Evolutionary conservation across 2,888 invertebrate species (phyloP).

Genomic region (Tetragonisca angustula): DNA sequence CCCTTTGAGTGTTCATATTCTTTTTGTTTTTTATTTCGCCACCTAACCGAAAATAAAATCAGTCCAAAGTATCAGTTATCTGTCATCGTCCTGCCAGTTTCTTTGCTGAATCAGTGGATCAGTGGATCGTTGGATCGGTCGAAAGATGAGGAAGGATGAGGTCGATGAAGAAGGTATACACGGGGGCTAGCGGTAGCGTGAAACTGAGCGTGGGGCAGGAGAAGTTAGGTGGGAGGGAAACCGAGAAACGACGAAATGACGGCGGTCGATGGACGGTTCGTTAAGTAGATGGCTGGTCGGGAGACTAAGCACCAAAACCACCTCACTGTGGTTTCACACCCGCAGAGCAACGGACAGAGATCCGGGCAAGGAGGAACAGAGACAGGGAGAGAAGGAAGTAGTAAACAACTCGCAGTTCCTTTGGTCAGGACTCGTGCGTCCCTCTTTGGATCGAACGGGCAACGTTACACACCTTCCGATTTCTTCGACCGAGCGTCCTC

Average conservation of each 20-base stretch:
- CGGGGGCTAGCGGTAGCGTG: constrained; percentile 49
- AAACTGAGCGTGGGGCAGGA: constrained; percentile 17
- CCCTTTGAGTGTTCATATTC: too few species aligned
- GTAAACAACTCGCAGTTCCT: constrained; percentile 76
- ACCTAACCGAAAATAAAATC: not conserved
- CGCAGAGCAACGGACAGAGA: constrained; percentile 73
- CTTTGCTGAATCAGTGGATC: not conserved
- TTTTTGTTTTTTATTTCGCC: too few species aligned
- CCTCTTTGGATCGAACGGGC: constrained; percentile 54
- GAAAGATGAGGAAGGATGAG: constrained; percentile 48
- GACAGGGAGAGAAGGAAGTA: constrained; percentile 60
- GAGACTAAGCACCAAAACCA: constrained; percentile 83
- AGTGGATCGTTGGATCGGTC: not conserved
- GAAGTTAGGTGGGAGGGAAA: constrained; percentile 73
- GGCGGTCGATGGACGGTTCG: constrained; percentile 80
- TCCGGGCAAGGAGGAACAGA: constrained; percentile 26
- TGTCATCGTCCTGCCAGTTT: not conserved
- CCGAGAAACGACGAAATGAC: constrained; percentile 79
- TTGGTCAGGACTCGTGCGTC: constrained; percentile 75
- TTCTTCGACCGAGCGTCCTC: constrained; percentile 16
- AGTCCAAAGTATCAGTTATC: not conserved
- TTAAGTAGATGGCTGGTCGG: constrained; percentile 80
- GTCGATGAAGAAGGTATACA: constrained; percentile 45
- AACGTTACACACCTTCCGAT: constrained; percentile 39
- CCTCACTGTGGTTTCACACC: constrained; percentile 84